phyloP scores from a whole-genome alignment of 2,113 vertebrate species.

The Chlamydotis undulata region DNA sequence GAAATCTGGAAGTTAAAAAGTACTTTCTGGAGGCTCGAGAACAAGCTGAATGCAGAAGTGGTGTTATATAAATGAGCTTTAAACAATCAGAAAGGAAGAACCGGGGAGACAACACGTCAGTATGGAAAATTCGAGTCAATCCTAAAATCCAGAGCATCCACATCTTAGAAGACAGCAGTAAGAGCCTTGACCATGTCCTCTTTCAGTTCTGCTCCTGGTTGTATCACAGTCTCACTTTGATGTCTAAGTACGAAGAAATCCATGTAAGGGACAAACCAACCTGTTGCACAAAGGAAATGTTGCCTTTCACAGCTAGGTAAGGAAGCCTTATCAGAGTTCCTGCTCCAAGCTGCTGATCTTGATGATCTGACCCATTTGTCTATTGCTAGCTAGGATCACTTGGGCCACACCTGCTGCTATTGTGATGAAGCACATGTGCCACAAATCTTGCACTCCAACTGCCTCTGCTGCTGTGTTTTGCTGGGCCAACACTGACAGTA shows the following conservation, averaged over 20 bases:
- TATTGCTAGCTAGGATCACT: neutral
- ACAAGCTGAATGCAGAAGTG: neutral
- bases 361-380: neutral
- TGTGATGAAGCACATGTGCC: neutral
- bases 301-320: neutral
- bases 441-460: neutral
- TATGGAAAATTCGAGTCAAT: neutral
- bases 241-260: neutral
- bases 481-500: neutral
- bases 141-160: neutral
- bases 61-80: neutral
- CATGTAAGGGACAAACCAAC: neutral
- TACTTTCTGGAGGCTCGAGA: neutral
- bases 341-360: neutral
- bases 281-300: neutral
- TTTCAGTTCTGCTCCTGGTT: neutral
- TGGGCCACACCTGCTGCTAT: neutral
- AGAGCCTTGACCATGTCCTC: neutral
- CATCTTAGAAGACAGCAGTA: neutral
- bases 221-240: neutral
- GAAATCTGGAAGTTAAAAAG: neutral
- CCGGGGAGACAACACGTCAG: rapidly evolving
- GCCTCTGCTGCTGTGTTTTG: neutral
- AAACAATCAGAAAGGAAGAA: neutral
- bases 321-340: neutral